phyloP scores from a whole-genome alignment of 2,113 vertebrate genomes.

The Emydocephalus ijimae region DNA sequence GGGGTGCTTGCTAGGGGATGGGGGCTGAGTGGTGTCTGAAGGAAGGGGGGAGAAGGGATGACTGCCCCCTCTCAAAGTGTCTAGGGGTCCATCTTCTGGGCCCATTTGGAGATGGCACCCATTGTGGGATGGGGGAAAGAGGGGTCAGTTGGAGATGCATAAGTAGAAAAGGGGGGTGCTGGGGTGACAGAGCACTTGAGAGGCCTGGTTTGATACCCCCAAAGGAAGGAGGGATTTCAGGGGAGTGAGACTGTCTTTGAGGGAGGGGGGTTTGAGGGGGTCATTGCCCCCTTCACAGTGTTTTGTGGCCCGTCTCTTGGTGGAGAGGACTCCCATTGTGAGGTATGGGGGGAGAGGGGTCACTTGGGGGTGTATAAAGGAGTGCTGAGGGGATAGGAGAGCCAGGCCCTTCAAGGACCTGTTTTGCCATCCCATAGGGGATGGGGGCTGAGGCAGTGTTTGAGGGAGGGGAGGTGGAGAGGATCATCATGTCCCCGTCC shows the following conservation, averaged over 20 bases:
- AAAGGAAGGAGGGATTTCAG: no score
- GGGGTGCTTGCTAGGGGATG: not conserved
- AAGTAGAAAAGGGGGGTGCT: not conserved
- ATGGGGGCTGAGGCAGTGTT: no score
- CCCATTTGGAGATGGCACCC: not conserved
- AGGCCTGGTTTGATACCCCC: not conserved
- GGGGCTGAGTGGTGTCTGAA: not conserved
- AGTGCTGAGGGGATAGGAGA: no score
- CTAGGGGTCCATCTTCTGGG: not conserved
- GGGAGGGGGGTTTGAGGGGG: not conserved
- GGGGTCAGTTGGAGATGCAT: no score
- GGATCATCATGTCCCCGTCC: no score
- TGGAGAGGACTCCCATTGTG: not conserved
- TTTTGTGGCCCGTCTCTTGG: not conserved
- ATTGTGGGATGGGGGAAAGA: not conserved
- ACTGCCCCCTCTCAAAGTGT: not conserved
- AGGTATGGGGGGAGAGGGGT: not conserved
- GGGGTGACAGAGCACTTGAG: no score
- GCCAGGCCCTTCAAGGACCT: no score
- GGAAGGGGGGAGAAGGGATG: not conserved
- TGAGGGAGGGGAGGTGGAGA: no score
- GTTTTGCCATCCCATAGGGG: no score
- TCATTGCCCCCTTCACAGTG: not conserved
- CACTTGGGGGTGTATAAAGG: not conserved
- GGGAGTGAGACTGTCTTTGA: not conserved